Evolutionary conservation across 2,888 invertebrate genomes (phyloP), one percentile per base, ranked within the genome.

Genomic region (Marasmarcha lunaedactyla): DNA sequence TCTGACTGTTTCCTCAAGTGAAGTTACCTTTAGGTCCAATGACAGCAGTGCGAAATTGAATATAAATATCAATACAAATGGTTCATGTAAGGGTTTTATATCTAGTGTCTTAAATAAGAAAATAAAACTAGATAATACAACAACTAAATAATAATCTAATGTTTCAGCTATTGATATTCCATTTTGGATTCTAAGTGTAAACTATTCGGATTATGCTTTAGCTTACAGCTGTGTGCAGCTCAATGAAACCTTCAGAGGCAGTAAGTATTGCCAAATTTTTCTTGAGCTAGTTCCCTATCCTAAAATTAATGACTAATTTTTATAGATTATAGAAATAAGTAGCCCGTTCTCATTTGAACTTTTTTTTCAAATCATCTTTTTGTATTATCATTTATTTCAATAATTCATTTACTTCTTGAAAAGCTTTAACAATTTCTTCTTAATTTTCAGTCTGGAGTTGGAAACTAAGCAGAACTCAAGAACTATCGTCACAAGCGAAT

Each of bases 401-500:
- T n/a, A n/a, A n/a, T n/a, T n/a, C n/a, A n/a, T n/a, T n/a, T n/a
- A n/a, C n/a, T n/a, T n/a, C n/a, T n/a, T n/a, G n/a, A n/a, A n/a
- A n/a, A n/a, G n/a, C n/a, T n/a, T n/a, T n/a, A n/a, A n/a, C n/a
- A 13, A 37, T 5, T 33, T 15, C 35, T 2, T 35, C 14, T n/a
- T 14, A n/a, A 33, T 7, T 49, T 51, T 33, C 45, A 62, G 63
- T 63, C 2, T 51, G 46, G 48, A 71, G 72, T 39, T 77, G 77
- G 77, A 76, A 76, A 45, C 49, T 78, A 0, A 72, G 76, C 42
- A 60, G 68, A 13, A 52, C 59, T 0, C 61, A 52, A 25, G 40
- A 46, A 14, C 48, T 71, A 6, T 46, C 57, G 1, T 2, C 42
- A 2, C 33, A 38, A 0, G 58, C 63, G 1, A 44, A 41, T 5